These are phyloP conservation scores for Agriotes lineatus DNA, from an alignment of 2,888 invertebrate genomes.

Conservation along the genomic window DNA sequence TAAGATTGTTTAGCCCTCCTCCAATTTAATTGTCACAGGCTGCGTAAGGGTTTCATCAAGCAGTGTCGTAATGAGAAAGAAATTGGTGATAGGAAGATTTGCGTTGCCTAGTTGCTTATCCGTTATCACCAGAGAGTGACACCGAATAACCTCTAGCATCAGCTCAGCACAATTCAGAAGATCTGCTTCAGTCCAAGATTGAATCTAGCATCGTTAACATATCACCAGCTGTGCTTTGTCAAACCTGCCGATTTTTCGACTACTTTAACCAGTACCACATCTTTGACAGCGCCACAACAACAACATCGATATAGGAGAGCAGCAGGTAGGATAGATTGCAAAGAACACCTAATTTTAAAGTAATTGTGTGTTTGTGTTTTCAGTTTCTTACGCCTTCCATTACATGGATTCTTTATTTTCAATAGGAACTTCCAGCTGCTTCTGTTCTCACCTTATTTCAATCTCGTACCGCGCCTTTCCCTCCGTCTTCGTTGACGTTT, in stretches of 20 bases:
- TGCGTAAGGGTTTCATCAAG: not conserved
- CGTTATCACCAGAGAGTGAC: conserved; percentile 31
- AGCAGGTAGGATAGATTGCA: not conserved
- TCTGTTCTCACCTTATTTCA: conserved; percentile 15
- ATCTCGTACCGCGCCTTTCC: conserved; percentile 34
- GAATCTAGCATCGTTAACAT: not conserved
- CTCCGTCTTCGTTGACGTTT: conserved; percentile 57
- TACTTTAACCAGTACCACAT: too few species aligned
- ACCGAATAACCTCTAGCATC: conserved; percentile 27
- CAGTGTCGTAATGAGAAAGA: conserved; percentile 3
- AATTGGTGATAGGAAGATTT: conserved; percentile 15
- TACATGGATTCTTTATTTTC: conserved; percentile 43
- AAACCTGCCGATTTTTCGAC: too few species aligned
- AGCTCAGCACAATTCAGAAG: conserved; percentile 22
- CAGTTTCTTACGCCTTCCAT: conserved; percentile 24
- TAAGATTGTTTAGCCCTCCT: not conserved
- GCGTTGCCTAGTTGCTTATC: conserved; percentile 32
- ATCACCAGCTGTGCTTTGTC: too few species aligned
- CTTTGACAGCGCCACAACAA: too few species aligned
- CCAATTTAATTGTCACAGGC: not conserved
- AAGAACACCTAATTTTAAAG: not conserved
- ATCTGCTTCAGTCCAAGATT: conserved; percentile 21
- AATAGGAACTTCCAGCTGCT: conserved; percentile 17
- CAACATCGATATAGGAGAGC: too few species aligned
- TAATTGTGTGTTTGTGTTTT: conserved; percentile 6